These are phyloP conservation scores for Chondrilla cf. caribensis DNA, from an alignment of 37 sponge, comb jelly and placozoan genomes.

Conservation along the genomic window DNA sequence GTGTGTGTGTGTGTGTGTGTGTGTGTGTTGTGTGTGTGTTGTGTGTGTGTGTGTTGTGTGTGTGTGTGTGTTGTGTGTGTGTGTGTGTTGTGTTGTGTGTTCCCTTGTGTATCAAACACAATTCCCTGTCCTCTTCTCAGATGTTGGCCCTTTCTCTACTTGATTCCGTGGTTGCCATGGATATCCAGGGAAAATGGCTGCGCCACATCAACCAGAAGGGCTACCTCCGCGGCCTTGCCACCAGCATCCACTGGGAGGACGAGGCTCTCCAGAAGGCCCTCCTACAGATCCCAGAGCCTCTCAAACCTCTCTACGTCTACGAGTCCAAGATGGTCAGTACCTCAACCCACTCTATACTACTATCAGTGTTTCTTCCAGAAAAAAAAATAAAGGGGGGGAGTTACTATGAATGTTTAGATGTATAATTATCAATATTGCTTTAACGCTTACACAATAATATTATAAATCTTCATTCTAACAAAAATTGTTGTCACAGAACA, in stretches of 20 bases:
- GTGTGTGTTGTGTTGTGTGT: no score
- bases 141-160: constrained; percentile 88
- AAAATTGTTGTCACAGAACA: no score
- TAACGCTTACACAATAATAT: no score
- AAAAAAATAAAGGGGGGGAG: not conserved
- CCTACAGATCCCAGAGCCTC: constrained; percentile 59
- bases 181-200: constrained; percentile 73
- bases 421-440: no score
- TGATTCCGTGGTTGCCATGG: constrained; percentile 63
- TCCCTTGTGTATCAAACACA: no score
- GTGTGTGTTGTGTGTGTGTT: no score
- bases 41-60: no score
- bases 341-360: no score
- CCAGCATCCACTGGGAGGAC: constrained; percentile 80
- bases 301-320: constrained; percentile 81
- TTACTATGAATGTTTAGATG: not conserved
- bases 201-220: constrained; percentile 60
- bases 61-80: no score
- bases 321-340: constrained; percentile 87
- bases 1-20: no score
- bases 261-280: constrained; percentile 66
- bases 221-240: constrained; percentile 66
- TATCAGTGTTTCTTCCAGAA: no score
- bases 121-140: constrained; percentile 11
- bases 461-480: no score